Evolutionary conservation across 2,888 invertebrate species (phyloP).

Genomic region (Rotaria socialis): DNA sequence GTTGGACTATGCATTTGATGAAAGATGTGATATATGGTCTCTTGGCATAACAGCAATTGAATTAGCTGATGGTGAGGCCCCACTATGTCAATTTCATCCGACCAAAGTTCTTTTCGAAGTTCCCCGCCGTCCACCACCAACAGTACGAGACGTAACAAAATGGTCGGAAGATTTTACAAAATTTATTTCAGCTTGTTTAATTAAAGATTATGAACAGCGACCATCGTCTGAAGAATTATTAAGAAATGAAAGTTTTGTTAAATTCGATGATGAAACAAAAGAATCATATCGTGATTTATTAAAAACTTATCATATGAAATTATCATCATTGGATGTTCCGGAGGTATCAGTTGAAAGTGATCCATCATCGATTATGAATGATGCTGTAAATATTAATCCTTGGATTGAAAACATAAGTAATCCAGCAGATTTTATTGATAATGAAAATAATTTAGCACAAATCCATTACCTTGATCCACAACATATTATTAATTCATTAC

Average conservation of each 20-base stretch:
- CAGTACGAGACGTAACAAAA: background rate
- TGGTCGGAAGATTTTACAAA: constrained; percentile 54
- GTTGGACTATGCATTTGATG: constrained; percentile 74
- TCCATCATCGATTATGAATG: no score
- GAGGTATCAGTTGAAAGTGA: background rate
- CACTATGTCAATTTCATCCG: background rate
- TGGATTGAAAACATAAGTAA: background rate
- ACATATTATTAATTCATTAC: background rate
- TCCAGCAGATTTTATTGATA: background rate
- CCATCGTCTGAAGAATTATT: background rate
- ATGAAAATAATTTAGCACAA: constrained; percentile 35
- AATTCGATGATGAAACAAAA: background rate
- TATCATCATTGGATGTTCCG: background rate
- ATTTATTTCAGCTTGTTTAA: constrained; percentile 48
- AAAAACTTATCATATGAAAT: background rate
- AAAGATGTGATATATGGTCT: constrained; percentile 83
- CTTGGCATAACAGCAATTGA: constrained; percentile 84
- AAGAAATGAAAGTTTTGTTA: background rate
- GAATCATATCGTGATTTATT: background rate
- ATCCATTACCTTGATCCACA: constrained; percentile 18
- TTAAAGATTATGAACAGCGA: constrained; percentile 18
- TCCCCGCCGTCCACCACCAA: constrained; percentile 5
- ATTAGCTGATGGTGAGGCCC: constrained; percentile 72
- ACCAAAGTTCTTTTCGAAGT: constrained; percentile 22
- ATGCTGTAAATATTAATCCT: background rate